Evolutionary conservation across 2,888 invertebrate species (phyloP).

Genomic region (Silvanus unidentatus): DNA sequence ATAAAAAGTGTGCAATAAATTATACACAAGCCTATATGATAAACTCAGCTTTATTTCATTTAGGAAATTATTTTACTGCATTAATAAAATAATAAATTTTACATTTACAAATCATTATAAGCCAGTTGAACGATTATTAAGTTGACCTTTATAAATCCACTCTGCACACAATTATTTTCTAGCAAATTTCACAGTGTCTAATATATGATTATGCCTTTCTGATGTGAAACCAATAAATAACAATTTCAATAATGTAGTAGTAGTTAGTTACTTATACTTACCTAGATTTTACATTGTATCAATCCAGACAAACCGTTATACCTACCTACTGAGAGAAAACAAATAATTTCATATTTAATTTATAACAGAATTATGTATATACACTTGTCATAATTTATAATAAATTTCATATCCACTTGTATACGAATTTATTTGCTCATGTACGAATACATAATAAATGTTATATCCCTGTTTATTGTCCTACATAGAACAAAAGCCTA

Average conservation of each 20-base stretch:
- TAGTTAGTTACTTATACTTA: too few species aligned
- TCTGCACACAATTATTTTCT: too few species aligned
- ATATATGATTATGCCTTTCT: too few species aligned
- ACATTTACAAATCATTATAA: too few species aligned
- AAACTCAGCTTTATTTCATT: slow-evolving; percentile 12
- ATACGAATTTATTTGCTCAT: not conserved
- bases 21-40: slow-evolving; percentile 9
- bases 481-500: not conserved
- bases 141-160: too few species aligned
- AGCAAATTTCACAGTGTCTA: too few species aligned
- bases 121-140: too few species aligned
- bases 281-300: too few species aligned
- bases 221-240: too few species aligned
- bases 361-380: not conserved
- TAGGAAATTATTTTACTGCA: slow-evolving; percentile 11
- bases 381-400: slow-evolving; percentile 1
- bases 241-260: too few species aligned
- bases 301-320: too few species aligned
- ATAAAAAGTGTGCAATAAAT: slow-evolving; percentile 20
- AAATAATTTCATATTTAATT: slow-evolving; percentile 3
- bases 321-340: too few species aligned
- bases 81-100: slow-evolving; percentile 11
- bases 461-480: not conserved
- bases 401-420: not conserved
- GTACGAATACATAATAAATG: not conserved